Evolutionary conservation across 2,797 vertebrate genomes (phyloP).

Genomic region (Echeneis naucrates): DNA sequence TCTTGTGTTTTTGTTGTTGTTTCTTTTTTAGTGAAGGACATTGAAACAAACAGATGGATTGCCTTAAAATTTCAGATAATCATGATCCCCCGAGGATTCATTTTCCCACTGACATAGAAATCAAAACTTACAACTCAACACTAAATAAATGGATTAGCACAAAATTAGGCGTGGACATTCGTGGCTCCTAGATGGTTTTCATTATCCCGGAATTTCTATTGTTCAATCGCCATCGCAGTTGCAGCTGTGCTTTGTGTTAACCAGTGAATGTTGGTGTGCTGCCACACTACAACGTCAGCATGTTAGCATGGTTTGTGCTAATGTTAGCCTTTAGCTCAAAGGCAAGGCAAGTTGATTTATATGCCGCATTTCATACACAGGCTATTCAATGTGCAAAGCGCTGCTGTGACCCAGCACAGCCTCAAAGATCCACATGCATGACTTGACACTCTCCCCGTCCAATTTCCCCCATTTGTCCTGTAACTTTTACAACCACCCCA

Average conservation of each 20-base stretch:
- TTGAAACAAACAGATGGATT: not conserved
- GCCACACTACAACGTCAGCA: not conserved
- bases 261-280: constrained; percentile 2
- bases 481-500: constrained; percentile 31
- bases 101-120: not conserved
- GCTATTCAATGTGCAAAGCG: too few relatives aligned
- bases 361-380: too few relatives aligned
- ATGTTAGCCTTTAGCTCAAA: constrained; percentile 10
- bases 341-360: too few relatives aligned
- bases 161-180: not conserved
- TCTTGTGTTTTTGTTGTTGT: too few relatives aligned
- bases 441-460: constrained; percentile 14
- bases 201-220: not conserved
- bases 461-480: constrained; percentile 16
- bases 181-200: not conserved
- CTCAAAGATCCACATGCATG: constrained; percentile 13
- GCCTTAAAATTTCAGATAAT: not conserved
- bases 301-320: not conserved
- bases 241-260: not conserved
- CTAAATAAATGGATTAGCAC: not conserved
- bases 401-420: constrained; percentile 4
- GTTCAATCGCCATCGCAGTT: not conserved
- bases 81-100: not conserved
- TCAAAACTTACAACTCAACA: not conserved
- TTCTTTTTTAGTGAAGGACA: too few relatives aligned